Conservation (phyloP, 2,888 invertebrate genomes). For the Andrena fulva region DNA sequence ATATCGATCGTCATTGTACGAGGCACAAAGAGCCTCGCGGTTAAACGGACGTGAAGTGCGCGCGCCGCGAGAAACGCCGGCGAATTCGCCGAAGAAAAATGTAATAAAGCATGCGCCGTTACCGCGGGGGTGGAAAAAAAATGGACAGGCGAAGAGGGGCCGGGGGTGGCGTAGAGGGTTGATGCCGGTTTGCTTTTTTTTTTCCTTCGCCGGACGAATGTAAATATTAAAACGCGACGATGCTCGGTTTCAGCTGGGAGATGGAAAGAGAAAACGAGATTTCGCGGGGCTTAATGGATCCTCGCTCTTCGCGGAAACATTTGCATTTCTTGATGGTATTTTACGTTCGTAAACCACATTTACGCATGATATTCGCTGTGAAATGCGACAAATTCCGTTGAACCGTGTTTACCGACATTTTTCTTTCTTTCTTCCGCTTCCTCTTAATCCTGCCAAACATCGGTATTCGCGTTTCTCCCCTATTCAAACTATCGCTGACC, state of each 20-base stretch:
- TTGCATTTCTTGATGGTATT: constrained; percentile 55
- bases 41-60: constrained; percentile 22
- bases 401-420: constrained; percentile 31
- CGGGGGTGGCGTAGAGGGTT: neutral
- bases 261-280: constrained; percentile 48
- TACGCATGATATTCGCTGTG: constrained; percentile 8
- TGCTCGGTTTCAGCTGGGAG: constrained; percentile 32
- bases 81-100: constrained; percentile 19
- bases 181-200: neutral
- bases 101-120: constrained; percentile 22
- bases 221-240: constrained; percentile 55
- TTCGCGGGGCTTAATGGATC: constrained; percentile 50
- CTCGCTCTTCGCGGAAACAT: constrained; percentile 44
- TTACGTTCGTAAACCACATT: constrained; percentile 6
- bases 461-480: neutral
- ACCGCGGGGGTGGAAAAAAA: constrained; percentile 7
- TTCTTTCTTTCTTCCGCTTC: neutral
- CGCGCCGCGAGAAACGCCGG: constrained; percentile 2
- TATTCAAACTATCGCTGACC: neutral
- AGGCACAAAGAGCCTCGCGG: constrained; percentile 40
- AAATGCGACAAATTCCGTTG: constrained; percentile 15
- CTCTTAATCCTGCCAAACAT: neutral
- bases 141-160: no score
- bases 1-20: constrained; percentile 68
- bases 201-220: constrained; percentile 43